Conservation (phyloP, 1,140 invertebrate genomes). For the Dysdera silvatica region DNA sequence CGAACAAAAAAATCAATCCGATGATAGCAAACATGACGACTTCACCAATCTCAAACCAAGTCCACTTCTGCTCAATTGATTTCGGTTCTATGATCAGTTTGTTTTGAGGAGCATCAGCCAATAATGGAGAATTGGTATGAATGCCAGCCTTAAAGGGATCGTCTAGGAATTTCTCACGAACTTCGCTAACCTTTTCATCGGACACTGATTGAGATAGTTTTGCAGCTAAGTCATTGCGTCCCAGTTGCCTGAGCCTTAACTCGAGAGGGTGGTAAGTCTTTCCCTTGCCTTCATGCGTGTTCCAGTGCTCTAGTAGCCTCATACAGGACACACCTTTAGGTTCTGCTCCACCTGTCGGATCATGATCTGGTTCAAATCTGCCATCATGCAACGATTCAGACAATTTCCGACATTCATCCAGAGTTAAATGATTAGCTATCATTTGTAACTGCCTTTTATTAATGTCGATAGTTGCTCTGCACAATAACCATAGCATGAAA, state of each 20-base stretch:
- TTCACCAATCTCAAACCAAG: not conserved
- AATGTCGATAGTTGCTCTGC: conserved; percentile 11
- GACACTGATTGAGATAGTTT: conserved; percentile 6
- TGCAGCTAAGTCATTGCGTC: conserved; percentile 13
- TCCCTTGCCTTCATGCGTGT: conserved; percentile 21
- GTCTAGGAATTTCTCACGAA: conserved; percentile 10
- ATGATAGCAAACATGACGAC: not conserved
- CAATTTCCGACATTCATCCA: conserved; percentile 24
- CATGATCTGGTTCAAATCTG: not conserved
- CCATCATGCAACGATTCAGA: conserved; percentile 14
- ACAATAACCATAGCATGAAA: no score
- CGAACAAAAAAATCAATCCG: not conserved
- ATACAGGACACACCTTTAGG: conserved; percentile 15
- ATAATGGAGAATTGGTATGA: conserved; percentile 2
- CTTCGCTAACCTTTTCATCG: conserved; percentile 18
- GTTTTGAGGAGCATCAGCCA: not conserved
- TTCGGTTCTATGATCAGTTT: not conserved
- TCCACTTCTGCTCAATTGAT: not conserved
- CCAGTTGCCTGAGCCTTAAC: conserved; percentile 14
- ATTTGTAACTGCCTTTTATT: conserved; percentile 23
- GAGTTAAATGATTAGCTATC: conserved; percentile 21
- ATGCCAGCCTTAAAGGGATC: conserved; percentile 21
- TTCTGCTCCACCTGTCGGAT: conserved; percentile 6
- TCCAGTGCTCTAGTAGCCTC: conserved; percentile 24
- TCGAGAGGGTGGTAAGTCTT: conserved; percentile 14